Conservation (phyloP, 2,888 invertebrate species). For the Synanthedon formicaeformis region DNA sequence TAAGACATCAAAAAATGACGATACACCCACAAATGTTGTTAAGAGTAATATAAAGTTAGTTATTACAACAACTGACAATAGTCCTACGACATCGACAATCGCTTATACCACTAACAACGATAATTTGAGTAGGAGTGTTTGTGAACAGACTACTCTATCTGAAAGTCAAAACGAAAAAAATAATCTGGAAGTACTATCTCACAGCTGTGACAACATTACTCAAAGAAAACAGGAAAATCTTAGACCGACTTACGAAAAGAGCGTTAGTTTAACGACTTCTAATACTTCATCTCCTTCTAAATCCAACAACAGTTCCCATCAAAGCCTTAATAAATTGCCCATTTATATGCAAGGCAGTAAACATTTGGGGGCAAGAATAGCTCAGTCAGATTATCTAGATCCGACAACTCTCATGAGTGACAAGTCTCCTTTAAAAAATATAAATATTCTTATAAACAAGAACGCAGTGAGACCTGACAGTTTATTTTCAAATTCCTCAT, state of each 20-base stretch:
- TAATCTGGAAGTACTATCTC: conserved; percentile 43
- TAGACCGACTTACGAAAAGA: conserved; percentile 44
- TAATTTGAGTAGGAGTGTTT: conserved; percentile 50
- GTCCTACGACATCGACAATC: conserved; percentile 38
- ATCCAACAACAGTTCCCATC: conserved; percentile 48
- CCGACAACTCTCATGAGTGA: conserved; percentile 75
- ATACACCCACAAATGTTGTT: conserved; percentile 20
- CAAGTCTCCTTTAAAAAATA: conserved; percentile 59
- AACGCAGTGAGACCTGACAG: conserved; percentile 65
- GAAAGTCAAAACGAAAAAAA: conserved; percentile 53
- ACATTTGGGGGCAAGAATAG: conserved; percentile 87
- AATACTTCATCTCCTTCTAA: conserved; percentile 38
- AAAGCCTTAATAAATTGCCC: conserved; percentile 60
- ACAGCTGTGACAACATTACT: conserved; percentile 52
- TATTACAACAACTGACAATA: conserved; percentile 45
- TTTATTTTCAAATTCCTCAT: conserved; percentile 70
- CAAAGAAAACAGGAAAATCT: conserved; percentile 33
- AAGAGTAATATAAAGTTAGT: conserved; percentile 52
- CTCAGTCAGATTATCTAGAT: conserved; percentile 88
- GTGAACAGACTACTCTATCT: conserved; percentile 41
- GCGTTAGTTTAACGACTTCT: conserved; percentile 40
- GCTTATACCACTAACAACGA: conserved; percentile 31
- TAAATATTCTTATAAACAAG: conserved; percentile 74
- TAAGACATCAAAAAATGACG: conserved; percentile 22
- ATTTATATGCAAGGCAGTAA: conserved; percentile 85